These are phyloP conservation scores for Scartelaos histophorus DNA, from an alignment of 2,113 vertebrate genomes.

Conservation along the genomic window DNA sequence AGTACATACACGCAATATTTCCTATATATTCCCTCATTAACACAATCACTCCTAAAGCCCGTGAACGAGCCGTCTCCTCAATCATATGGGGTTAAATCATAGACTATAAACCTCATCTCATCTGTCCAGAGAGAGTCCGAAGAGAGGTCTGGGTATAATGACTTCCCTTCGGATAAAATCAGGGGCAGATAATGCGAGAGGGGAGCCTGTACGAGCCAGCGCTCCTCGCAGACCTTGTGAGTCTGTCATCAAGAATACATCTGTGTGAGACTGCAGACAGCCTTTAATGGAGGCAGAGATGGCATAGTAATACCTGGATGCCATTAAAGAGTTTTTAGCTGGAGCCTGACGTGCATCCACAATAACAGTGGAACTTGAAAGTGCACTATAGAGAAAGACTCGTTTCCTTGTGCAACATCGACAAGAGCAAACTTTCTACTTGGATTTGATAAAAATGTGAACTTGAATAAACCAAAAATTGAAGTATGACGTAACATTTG, in stretches of 20 bases:
- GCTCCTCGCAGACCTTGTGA: background rate
- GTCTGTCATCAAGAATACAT: background rate
- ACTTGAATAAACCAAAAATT: background rate
- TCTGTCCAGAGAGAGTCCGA: background rate
- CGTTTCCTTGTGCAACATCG: background rate
- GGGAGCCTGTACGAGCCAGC: background rate
- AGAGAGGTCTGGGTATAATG: background rate
- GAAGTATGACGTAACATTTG: background rate
- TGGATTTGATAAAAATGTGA: background rate
- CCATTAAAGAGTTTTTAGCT: slow-evolving; percentile 7
- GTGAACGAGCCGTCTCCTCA: background rate
- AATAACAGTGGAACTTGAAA: background rate
- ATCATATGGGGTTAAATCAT: background rate
- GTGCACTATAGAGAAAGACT: background rate
- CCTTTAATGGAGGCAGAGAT: background rate
- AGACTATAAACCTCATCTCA: background rate
- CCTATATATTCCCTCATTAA: background rate
- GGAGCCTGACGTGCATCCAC: background rate
- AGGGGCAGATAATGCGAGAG: slow-evolving; percentile 1
- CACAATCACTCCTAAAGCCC: background rate
- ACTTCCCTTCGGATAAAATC: slow-evolving; percentile 9
- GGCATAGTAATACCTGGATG: background rate
- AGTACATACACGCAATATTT: background rate
- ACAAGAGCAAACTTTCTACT: background rate
- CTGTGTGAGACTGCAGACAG: background rate